Percentiles rank a stretch among this genome's conserved stretches.
These are phyloP conservation scores for Probaryconus sp. DNA, from an alignment of 1,140 invertebrate genomes.

Conservation along the genomic window DNA sequence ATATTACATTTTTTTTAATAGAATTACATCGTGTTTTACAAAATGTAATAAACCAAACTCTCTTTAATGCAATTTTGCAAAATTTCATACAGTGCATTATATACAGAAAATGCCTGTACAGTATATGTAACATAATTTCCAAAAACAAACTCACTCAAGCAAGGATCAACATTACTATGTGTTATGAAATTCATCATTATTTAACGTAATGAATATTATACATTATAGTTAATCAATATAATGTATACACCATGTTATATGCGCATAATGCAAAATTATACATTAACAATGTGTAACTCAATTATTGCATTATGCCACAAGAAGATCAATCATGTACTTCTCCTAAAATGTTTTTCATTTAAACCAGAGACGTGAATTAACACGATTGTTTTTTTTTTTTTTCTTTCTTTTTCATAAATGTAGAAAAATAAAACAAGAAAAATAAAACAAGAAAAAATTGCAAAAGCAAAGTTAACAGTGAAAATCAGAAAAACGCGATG, in stretches of 20 bases:
- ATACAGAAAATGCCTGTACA: slow-evolving; percentile 3
- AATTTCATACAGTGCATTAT: slow-evolving; percentile 9
- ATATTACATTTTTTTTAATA: too few species aligned
- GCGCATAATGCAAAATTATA: neutral
- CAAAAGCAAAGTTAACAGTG: neutral
- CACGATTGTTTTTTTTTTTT: too few species aligned
- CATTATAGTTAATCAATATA: slow-evolving; percentile 36
- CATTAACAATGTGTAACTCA: neutral
- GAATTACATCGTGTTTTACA: too few species aligned
- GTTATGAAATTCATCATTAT: slow-evolving; percentile 12
- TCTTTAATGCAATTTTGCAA: slow-evolving; percentile 5
- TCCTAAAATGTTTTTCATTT: too few species aligned
- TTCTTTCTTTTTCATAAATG: too few species aligned
- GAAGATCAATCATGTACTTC: too few species aligned
- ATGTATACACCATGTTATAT: neutral
- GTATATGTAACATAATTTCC: too few species aligned
- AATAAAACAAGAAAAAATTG: slow-evolving; percentile 1
- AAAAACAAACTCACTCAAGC: too few species aligned
- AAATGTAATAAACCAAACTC: too few species aligned
- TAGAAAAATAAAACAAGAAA: neutral
- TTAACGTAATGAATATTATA: slow-evolving; percentile 25
- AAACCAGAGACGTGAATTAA: too few species aligned
- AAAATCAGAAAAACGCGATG: slow-evolving; percentile 13
- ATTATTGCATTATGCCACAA: slow-evolving; percentile 5
- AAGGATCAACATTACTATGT: slow-evolving; percentile 11